These are phyloP conservation scores for Oxycera nigricornis DNA, from an alignment of 2,888 invertebrate genomes.

Conservation along the genomic window DNA sequence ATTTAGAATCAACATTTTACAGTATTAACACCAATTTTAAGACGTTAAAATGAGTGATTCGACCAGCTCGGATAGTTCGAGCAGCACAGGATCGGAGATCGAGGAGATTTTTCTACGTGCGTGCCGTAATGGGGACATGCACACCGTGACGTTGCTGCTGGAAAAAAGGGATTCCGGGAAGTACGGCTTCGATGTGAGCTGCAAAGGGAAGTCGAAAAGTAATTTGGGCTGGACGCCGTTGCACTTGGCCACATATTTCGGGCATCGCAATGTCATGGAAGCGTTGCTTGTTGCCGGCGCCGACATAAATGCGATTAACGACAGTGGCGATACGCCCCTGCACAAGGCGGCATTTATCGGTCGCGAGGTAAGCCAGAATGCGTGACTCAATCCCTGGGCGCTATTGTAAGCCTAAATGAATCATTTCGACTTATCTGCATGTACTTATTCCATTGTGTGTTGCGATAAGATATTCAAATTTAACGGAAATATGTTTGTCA, in stretches of 20 bases:
- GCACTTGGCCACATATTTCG: constrained; percentile 73
- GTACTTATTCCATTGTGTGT: no score
- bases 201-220: constrained; percentile 71
- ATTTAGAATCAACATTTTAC: neutral
- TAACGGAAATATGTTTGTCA: neutral
- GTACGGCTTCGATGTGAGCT: constrained; percentile 68
- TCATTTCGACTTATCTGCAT: no score
- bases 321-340: constrained; percentile 70
- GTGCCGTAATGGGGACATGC: constrained; percentile 69
- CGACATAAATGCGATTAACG: constrained; percentile 69
- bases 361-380: constrained; percentile 65
- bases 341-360: constrained; percentile 75
- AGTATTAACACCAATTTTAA: constrained; percentile 4
- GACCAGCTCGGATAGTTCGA: constrained; percentile 45
- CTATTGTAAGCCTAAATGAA: no score
- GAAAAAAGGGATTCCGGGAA: constrained; percentile 64
- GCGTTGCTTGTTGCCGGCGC: constrained; percentile 66
- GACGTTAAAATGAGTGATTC: constrained; percentile 43
- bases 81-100: constrained; percentile 57
- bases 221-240: constrained; percentile 75
- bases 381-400: no score
- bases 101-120: constrained; percentile 69
- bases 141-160: constrained; percentile 66
- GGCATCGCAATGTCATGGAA: constrained; percentile 68
- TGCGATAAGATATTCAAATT: no score